phyloP scores from a whole-genome alignment of 2,113 vertebrate genomes.

The Eulemur macaco region DNA sequence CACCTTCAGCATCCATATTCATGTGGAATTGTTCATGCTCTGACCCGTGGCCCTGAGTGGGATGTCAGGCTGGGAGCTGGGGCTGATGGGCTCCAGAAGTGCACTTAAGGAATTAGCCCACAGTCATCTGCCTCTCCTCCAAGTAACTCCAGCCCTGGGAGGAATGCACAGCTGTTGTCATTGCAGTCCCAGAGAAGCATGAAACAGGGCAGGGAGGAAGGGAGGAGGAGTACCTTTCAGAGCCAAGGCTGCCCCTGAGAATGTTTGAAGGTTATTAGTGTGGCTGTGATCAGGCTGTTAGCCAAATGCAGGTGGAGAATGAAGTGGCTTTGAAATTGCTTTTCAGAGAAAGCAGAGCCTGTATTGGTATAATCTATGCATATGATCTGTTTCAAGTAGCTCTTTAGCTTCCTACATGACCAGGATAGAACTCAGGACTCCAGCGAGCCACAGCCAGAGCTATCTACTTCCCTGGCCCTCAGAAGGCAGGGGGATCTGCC shows the following conservation, averaged over 20 bases:
- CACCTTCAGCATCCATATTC: slow-evolving; percentile 54
- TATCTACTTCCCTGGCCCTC: not conserved
- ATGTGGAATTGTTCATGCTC: slow-evolving; percentile 29
- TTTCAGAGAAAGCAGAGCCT: slow-evolving; percentile 57
- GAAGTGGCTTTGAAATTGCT: slow-evolving; percentile 66
- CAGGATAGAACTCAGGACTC: not conserved
- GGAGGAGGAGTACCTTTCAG: not conserved
- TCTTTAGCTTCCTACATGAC: not conserved
- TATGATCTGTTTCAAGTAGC: slow-evolving; percentile 50
- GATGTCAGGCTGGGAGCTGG: slow-evolving; percentile 30
- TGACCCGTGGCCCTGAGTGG: slow-evolving; percentile 63
- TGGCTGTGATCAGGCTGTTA: slow-evolving; percentile 68
- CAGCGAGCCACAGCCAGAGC: not conserved
- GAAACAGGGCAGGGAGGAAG: slow-evolving; percentile 51
- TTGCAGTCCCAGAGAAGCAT: slow-evolving; percentile 52
- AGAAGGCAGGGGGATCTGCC: not conserved
- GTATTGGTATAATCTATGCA: slow-evolving; percentile 38
- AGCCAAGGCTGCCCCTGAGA: slow-evolving; percentile 32
- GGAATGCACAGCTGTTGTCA: slow-evolving; percentile 65
- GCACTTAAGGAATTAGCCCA: slow-evolving; percentile 69
- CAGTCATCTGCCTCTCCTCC: slow-evolving; percentile 72
- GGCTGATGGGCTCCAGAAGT: slow-evolving; percentile 67
- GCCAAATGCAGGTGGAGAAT: slow-evolving; percentile 67
- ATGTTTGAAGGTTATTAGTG: slow-evolving; percentile 66
- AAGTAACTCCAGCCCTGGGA: slow-evolving; percentile 60